These are phyloP conservation scores for Rhabdomys dilectus DNA, from an alignment of 2,113 vertebrate genomes.

Conservation along the genomic window DNA sequence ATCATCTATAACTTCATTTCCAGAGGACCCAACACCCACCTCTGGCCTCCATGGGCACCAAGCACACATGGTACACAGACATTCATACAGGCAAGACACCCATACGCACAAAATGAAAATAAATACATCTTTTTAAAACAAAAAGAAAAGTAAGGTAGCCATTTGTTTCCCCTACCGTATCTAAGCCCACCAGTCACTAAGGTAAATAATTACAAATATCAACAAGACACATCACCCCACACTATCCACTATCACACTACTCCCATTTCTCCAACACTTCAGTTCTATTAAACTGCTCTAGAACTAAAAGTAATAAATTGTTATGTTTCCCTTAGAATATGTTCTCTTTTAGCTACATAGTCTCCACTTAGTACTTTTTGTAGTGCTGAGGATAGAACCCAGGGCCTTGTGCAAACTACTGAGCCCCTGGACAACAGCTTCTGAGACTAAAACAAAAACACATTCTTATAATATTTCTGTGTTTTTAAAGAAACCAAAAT, in stretches of 20 bases:
- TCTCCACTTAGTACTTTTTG: neutral
- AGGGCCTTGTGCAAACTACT: neutral
- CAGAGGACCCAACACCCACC: neutral
- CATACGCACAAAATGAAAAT: neutral
- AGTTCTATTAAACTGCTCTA: neutral
- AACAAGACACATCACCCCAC: neutral
- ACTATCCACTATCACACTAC: neutral
- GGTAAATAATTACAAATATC: neutral
- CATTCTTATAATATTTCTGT: no score
- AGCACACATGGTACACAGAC: neutral
- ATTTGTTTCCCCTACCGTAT: neutral
- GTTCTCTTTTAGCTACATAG: neutral
- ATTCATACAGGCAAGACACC: neutral
- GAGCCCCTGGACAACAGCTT: no score
- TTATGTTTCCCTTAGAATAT: neutral
- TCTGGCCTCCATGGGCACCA: neutral
- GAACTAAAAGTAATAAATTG: neutral
- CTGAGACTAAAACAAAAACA: no score
- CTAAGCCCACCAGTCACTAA: neutral
- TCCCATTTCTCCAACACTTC: neutral
- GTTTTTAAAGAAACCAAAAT: no score
- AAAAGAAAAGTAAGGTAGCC: neutral
- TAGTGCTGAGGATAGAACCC: neutral
- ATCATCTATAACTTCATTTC: neutral
- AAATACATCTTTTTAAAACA: neutral